phyloP scores from a whole-genome alignment of 2,888 invertebrate genomes.

The Limenitis arthemis region DNA sequence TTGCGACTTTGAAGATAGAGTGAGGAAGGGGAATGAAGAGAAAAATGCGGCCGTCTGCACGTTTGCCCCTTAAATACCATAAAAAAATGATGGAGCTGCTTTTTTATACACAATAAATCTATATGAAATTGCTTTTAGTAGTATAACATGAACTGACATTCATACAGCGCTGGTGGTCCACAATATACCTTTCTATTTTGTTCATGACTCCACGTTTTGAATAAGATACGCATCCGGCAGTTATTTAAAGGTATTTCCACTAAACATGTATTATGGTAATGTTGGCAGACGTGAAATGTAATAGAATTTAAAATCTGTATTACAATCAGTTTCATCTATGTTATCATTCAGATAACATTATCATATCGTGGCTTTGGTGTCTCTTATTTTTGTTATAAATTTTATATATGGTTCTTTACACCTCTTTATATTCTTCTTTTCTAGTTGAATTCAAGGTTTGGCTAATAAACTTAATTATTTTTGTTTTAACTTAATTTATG shows the following conservation, averaged over 20 bases:
- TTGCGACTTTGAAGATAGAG: no score
- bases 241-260: slow-evolving; percentile 28
- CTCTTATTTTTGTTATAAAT: no score
- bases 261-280: slow-evolving; percentile 31
- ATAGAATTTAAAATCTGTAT: slow-evolving; percentile 29
- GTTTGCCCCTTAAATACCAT: no score
- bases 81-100: no score
- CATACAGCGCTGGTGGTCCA: slow-evolving; percentile 30
- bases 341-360: slow-evolving; percentile 27
- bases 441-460: no score
- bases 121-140: slow-evolving; percentile 4
- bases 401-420: no score
- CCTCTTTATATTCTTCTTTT: no score
- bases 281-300: slow-evolving; percentile 25
- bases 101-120: no score
- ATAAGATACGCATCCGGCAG: slow-evolving; percentile 24
- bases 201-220: slow-evolving; percentile 21
- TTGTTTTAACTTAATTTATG: no score
- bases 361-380: slow-evolving; percentile 13
- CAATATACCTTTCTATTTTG: slow-evolving; percentile 18
- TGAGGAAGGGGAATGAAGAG: no score
- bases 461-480: no score
- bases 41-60: no score
- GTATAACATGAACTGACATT: slow-evolving; percentile 21
- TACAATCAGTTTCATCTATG: slow-evolving; percentile 26